Conservation (phyloP, 2,888 invertebrate species). For the Nomada ferruginata region DNA sequence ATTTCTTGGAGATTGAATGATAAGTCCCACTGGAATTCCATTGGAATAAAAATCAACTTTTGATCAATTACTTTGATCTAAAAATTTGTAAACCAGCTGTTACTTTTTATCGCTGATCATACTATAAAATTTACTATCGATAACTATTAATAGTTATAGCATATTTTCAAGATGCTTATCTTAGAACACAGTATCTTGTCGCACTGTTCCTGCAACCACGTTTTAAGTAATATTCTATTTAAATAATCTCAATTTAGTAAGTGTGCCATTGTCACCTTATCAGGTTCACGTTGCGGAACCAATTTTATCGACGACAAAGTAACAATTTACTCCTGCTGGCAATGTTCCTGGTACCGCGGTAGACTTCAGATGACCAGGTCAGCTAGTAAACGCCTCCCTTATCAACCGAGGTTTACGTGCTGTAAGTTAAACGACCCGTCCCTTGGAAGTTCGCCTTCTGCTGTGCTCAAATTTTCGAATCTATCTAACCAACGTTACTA, state of each 20-base stretch:
- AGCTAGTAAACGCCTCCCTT: conserved; percentile 75
- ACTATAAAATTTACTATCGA: no score
- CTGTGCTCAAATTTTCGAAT: conserved; percentile 6
- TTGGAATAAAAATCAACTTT: no score
- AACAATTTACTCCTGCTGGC: conserved; percentile 73
- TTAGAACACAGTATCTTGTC: no score
- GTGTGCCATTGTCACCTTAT: conserved; percentile 56
- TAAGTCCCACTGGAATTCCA: no score
- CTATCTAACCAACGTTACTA: conserved; percentile 18
- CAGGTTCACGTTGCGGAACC: conserved; percentile 51
- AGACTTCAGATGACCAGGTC: conserved; percentile 73
- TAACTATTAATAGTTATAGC: no score
- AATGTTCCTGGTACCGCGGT: conserved; percentile 69
- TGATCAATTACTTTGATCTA: no score
- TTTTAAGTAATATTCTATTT: no score
- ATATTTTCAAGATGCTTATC: no score
- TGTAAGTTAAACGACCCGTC: conserved; percentile 70
- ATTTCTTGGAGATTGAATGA: no score
- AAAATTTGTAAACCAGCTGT: no score
- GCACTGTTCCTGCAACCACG: no score
- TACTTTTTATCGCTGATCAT: no score
- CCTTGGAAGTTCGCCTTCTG: conserved; percentile 49
- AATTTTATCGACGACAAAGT: conserved; percentile 74
- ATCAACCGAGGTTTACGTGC: conserved; percentile 71
- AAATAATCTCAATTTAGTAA: conserved; percentile 61